These are phyloP conservation scores for Muricea muricata DNA, from an alignment of 92 coral and sea anemone species.

Conservation along the genomic window DNA sequence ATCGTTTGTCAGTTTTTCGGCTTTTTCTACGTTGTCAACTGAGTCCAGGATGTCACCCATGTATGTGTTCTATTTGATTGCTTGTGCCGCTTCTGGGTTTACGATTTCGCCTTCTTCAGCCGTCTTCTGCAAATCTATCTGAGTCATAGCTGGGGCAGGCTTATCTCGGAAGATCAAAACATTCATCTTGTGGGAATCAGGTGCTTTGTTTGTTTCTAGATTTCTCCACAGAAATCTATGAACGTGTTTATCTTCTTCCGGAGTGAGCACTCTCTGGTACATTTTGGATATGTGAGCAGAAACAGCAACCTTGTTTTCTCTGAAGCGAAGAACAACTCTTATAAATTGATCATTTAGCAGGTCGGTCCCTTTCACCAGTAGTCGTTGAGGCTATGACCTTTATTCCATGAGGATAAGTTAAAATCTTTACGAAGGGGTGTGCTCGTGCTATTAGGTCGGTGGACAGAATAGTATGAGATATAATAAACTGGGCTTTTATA, in stretches of 20 bases:
- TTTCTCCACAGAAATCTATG: no score
- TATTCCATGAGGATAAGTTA: constrained; percentile 58
- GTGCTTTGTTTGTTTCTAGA: not conserved
- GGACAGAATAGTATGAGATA: constrained; percentile 65
- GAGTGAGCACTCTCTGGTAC: not conserved
- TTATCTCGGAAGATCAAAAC: constrained; percentile 26
- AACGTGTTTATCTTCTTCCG: no score
- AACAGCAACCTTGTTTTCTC: constrained; percentile 44
- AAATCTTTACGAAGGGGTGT: constrained; percentile 71
- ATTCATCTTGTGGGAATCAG: not conserved
- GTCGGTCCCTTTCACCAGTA: no score
- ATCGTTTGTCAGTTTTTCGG: not conserved
- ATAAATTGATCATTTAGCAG: constrained; percentile 55
- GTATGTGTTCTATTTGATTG: constrained; percentile 7
- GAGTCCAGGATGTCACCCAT: constrained; percentile 38
- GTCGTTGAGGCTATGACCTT: constrained; percentile 66
- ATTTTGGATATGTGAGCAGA: constrained; percentile 30
- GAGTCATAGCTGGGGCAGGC: constrained; percentile 36
- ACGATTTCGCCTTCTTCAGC: constrained; percentile 42
- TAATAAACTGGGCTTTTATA: constrained; percentile 67
- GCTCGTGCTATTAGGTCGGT: constrained; percentile 61
- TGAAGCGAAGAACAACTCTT: constrained; percentile 60
- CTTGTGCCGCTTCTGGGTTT: no score
- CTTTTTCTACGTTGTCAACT: not conserved
- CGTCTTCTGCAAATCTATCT: constrained; percentile 10